Evolutionary conservation across 37 sponge, comb jelly and placozoan species (phyloP), one percentile per base, ranked within the genome.

Genomic region (Theonella swinhoei): DNA sequence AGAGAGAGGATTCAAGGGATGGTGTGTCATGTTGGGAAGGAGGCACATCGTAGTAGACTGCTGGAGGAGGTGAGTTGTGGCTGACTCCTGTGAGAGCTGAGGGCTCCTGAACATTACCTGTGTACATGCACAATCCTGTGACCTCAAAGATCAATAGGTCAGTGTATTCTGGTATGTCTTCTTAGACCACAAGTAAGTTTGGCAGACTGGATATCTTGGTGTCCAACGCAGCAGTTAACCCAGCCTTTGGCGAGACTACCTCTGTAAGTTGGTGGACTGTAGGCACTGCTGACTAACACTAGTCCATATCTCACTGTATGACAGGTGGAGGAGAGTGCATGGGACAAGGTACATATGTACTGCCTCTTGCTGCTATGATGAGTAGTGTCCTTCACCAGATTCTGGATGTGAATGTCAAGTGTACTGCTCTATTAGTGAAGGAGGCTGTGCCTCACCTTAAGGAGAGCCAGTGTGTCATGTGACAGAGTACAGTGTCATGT

Each of bases 171-270:
- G 17, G 37, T 61, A n/a, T 38, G 19, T 43, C 8, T 71, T 32
- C 38, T n/a, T 77, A 94, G 93, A 89, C 95, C 29, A 71, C 94
- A 32, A 39, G 70, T 2, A 87, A 31, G 36, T 96, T 91, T 90
- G 97, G 97, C n/a, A 69, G 74, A 31, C 63, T 98, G 26, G 97
- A 98, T 69, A 96, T 98, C n/a, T 43, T 98, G 62, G 95, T 98
- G 31, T 96, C 97, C 62, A 98, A 98, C 80, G 99, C 95, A 39
- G 97, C 95, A 28, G 95, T 92, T 24, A 98, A 96, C 74, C 99
- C 99, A 39, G 35, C 76, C 25, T 78, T 89, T 74, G 99, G 97
- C 25, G 87, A 47, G 11, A 47, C 54, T 14, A 47, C 54, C 54
- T 17, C 54, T 17, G 54, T 47, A 14, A 47, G 54, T 47, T 7